Evolutionary conservation across 1,140 invertebrate species (phyloP).

Genomic region (Drosophila nikananu): DNA sequence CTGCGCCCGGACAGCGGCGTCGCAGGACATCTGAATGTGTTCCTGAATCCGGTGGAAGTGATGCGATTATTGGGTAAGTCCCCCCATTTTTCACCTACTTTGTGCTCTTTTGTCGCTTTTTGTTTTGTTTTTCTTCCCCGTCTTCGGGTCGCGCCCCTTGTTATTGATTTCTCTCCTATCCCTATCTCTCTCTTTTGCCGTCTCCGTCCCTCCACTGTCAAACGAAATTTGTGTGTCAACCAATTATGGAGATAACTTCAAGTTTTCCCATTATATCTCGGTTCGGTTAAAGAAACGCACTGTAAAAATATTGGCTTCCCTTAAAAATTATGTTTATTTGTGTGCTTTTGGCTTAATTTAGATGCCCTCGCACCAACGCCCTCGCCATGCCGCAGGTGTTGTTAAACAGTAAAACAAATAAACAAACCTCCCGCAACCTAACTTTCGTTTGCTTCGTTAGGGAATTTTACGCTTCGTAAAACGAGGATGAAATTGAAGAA

Average conservation of each 20-base stretch:
- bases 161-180: slow-evolving; percentile 66
- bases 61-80: slow-evolving; percentile 85
- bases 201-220: slow-evolving; percentile 5
- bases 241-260: slow-evolving; percentile 53
- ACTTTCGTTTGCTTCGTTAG: slow-evolving; percentile 79
- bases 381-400: slow-evolving; percentile 71
- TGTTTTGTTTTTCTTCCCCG: background rate
- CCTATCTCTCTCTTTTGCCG: background rate
- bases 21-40: slow-evolving; percentile 84
- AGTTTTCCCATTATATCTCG: slow-evolving; percentile 41
- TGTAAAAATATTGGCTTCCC: slow-evolving; percentile 44
- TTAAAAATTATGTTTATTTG: slow-evolving; percentile 68
- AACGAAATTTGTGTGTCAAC: slow-evolving; percentile 55
- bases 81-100: background rate
- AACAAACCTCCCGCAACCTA: slow-evolving; percentile 69
- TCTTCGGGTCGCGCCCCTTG: slow-evolving; percentile 33
- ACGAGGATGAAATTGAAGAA: slow-evolving; percentile 38
- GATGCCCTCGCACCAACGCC: slow-evolving; percentile 35
- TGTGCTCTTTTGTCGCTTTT: background rate
- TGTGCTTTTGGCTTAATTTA: slow-evolving; percentile 75
- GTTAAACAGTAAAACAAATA: slow-evolving; percentile 81
- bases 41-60: slow-evolving; percentile 85
- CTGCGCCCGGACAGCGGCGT: slow-evolving; percentile 47
- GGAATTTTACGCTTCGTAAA: slow-evolving; percentile 81
- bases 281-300: slow-evolving; percentile 22